Base-by-base conservation (phyloP, 2,797 vertebrate genomes). In the Rachycentron canadum region DNA sequence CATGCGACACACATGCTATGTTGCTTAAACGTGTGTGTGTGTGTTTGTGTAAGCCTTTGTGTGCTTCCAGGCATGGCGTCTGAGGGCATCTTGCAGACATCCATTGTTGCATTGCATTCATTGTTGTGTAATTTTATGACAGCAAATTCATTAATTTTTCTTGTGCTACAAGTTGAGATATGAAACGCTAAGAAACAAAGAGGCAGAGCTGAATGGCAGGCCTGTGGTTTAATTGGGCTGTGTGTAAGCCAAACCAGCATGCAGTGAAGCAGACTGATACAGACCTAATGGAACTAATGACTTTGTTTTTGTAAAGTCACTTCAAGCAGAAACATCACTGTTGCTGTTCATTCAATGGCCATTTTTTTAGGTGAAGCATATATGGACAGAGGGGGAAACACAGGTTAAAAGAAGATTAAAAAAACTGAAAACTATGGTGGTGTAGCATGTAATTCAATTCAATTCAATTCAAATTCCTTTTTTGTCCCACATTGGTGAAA, bases 221-320 rank as follows among this genome's bases (percentile, higher is more conserved):
- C 38, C 12, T 38, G n/a, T 25, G 53, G 23, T 80, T 77, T 81
- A 86, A 76, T 78, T 78, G n/a, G 56, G 2, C 47, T 50, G 16
- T 11, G 56, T 78, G 45, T 60, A 52, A 79, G 26, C 38, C 28
- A 59, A 67, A 67, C 21, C 43, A 73, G 41, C 17, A 0, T 52
- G 66, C 68, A 49, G 50, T 61, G 66, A 71, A 69, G 66, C 69
- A 67, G 55, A 63, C 19, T 64, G 65, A 78, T 64, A 52, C 47
- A 25, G 57, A 80, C 63, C 74, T 87, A 75, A 87, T 88, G 80
- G 82, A 89, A 88, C 79, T 79, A 87, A 88, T 87, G 50, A 76
- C 84, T 83, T 83, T 87, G 73, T 64, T 85, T 84, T 80, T 60
- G 55, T 62, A 1, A 62, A 56, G 55, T 49, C 34, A 62, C 45